Evolutionary conservation across 2,888 invertebrate species (phyloP), one percentile per base, ranked within the genome.

Genomic region (Thecophora atra): DNA sequence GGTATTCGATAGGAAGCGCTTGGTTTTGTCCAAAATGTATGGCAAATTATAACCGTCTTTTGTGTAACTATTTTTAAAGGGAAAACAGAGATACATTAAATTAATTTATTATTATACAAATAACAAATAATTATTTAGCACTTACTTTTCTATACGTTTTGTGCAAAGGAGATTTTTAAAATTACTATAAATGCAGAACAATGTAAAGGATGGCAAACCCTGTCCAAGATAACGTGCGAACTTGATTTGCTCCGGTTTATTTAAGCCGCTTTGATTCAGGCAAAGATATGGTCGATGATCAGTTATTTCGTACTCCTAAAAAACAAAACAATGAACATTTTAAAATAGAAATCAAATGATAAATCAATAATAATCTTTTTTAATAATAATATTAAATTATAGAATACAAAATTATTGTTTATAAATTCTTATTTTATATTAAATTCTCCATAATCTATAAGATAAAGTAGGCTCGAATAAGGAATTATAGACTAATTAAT

Each of bases 151-250:
- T 72, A 86, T 86, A 79, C 86, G 85, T 82, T 86, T 86, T 77
- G 86, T 85, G 82, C 86, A 86, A 77, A 86, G 86, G 64, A 86
- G 80, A 82, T 86, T 86, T 79, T 86, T 86, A 80, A 85, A 86
- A 79, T 86, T 86, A 82, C 86, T 86, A 80, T 86, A 86, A 86
- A 86, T 86, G 85, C 86, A 86, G 77, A 86, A 86, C 73, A 86
- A 81, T 73, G 86, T 86, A 78, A 86, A 86, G 76, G 85, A 84
- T 75, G 86, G 86, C 77, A 86, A 79, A 67, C 86, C 86, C 79
- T 83, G 86, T 70, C 86, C 86, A 79, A 86, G 81, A 81, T 84
- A 86, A 76, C 86, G 83, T 63, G 86, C 86, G 79, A 86, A 86
- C 80, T 86, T 86, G 30, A 86, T 86, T 81, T 86, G 86, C 79